Conservation (phyloP, 2,113 vertebrate species). For the Delphinus delphis region DNA sequence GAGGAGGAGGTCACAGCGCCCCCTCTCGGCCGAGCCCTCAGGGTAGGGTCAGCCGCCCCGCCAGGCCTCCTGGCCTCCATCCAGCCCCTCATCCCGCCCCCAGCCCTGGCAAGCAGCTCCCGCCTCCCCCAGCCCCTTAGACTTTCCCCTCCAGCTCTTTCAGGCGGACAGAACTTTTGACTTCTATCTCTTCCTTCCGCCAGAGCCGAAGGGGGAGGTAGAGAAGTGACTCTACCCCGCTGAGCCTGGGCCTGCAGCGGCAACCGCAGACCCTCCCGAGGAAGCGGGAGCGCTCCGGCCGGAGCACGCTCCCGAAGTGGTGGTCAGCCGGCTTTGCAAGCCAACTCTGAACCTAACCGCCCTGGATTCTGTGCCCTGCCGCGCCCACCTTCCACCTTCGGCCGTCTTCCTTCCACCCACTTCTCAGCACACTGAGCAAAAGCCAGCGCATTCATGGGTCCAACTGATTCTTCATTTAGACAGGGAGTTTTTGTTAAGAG, state of each 20-base stretch:
- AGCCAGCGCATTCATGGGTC: not conserved
- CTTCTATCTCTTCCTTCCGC: not conserved
- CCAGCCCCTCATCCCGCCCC: too few relatives aligned
- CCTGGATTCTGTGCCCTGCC: not conserved
- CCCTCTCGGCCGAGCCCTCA: conserved; percentile 31
- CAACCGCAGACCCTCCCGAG: not conserved
- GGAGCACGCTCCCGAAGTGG: not conserved
- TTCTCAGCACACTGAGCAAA: not conserved
- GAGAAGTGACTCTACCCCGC: not conserved
- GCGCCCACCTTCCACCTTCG: not conserved
- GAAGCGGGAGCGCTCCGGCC: accelerated
- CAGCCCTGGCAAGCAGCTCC: not conserved
- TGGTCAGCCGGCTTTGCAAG: not conserved
- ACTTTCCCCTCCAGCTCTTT: not conserved
- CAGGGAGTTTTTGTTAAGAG: not conserved
- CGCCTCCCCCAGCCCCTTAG: not conserved
- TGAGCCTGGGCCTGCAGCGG: not conserved
- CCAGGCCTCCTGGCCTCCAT: not conserved
- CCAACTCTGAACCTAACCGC: not conserved
- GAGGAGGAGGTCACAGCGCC: conserved; percentile 46
- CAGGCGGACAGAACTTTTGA: not conserved
- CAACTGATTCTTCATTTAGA: not conserved
- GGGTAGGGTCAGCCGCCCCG: not conserved
- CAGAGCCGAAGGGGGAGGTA: not conserved
- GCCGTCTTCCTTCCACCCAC: not conserved